Conservation (phyloP, 2,888 invertebrate species). For the Nomada hirtipes region DNA sequence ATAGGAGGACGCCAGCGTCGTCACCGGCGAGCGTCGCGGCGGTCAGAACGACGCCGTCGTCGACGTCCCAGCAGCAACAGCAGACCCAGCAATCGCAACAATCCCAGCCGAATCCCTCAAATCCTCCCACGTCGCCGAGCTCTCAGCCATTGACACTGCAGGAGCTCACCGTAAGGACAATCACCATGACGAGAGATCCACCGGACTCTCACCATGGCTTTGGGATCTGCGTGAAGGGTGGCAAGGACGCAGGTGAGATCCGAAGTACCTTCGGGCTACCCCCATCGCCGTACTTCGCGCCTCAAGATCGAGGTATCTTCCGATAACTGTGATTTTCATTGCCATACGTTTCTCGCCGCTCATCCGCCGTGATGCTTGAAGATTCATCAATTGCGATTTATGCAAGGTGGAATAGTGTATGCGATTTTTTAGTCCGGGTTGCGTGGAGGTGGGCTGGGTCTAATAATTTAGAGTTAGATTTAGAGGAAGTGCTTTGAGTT, state of each 20-base stretch:
- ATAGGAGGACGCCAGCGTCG: slow-evolving; percentile 92
- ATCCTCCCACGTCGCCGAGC: slow-evolving; percentile 85
- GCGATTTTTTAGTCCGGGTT: no score
- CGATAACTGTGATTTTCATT: slow-evolving; percentile 53
- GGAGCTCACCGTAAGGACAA: slow-evolving; percentile 92
- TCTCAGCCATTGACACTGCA: slow-evolving; percentile 88
- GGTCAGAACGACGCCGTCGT: slow-evolving; percentile 73
- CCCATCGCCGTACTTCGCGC: slow-evolving; percentile 74
- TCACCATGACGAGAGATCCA: slow-evolving; percentile 93
- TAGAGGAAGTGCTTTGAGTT: no score
- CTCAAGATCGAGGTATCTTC: slow-evolving; percentile 73
- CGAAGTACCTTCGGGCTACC: slow-evolving; percentile 74
- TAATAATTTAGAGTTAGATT: no score
- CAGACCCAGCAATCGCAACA: slow-evolving; percentile 65
- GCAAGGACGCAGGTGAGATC: slow-evolving; percentile 92
- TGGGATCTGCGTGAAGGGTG: slow-evolving; percentile 96
- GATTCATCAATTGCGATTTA: slow-evolving; percentile 20
- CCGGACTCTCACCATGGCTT: slow-evolving; percentile 93
- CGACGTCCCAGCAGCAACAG: slow-evolving; percentile 70
- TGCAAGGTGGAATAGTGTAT: no score
- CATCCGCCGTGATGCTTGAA: slow-evolving; percentile 1
- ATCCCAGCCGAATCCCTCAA: slow-evolving; percentile 48
- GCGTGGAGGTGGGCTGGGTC: no score
- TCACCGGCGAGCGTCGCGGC: slow-evolving; percentile 87
- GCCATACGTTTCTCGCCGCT: slow-evolving; percentile 26